Conservation (phyloP, 2,797 vertebrate species). For the Ctenopoma multispine region DNA sequence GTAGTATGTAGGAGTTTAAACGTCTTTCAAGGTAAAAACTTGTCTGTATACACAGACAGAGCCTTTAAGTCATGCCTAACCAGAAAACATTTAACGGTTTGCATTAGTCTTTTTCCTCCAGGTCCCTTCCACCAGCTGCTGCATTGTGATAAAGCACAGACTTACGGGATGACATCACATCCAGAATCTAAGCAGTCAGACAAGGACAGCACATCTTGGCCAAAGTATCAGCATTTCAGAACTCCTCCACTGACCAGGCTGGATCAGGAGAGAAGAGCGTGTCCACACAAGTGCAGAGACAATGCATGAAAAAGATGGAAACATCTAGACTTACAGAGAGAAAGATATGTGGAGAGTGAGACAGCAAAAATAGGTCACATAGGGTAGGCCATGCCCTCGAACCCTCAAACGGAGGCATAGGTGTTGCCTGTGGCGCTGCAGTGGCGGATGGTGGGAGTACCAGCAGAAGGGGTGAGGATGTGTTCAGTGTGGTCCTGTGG, state of each 20-base stretch:
- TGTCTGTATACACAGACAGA: slow-evolving; percentile 48
- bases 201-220: slow-evolving; percentile 65
- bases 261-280: slow-evolving; percentile 38
- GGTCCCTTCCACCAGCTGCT: slow-evolving; percentile 59
- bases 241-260: slow-evolving; percentile 42
- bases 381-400: slow-evolving; percentile 32
- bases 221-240: slow-evolving; percentile 44
- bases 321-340: slow-evolving; percentile 64
- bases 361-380: slow-evolving; percentile 42
- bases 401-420: slow-evolving; percentile 92
- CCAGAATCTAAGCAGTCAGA: slow-evolving; percentile 69
- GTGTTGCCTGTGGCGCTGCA: slow-evolving; percentile 96
- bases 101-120: slow-evolving; percentile 58
- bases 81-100: slow-evolving; percentile 59
- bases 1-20: slow-evolving; percentile 54
- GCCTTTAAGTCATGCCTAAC: slow-evolving; percentile 28
- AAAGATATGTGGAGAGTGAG: slow-evolving; percentile 60
- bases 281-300: slow-evolving; percentile 68
- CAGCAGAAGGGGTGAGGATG: slow-evolving; percentile 85
- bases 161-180: slow-evolving; percentile 62
- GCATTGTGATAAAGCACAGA: slow-evolving; percentile 52
- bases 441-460: slow-evolving; percentile 94
- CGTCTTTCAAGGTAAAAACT: slow-evolving; percentile 41
- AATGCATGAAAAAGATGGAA: slow-evolving; percentile 56
- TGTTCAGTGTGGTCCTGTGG: slow-evolving; percentile 87